These are phyloP conservation scores for Eupithecia pulchellata DNA, from an alignment of 2,888 invertebrate species.

Conservation along the genomic window DNA sequence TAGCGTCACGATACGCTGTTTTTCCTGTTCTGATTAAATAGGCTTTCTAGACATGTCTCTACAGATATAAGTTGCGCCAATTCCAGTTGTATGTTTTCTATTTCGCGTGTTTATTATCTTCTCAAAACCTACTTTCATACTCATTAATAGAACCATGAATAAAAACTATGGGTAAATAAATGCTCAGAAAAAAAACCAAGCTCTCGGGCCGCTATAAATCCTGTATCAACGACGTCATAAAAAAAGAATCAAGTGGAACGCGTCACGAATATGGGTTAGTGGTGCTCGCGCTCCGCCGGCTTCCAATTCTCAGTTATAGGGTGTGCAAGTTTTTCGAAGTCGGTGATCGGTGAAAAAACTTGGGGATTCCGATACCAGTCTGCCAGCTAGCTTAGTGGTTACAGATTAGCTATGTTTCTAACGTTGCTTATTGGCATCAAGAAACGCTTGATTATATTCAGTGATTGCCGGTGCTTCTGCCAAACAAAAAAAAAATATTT, in stretches of 20 bases:
- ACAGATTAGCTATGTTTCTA: not conserved
- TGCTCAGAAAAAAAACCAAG: conserved; percentile 11
- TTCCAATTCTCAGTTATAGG: conserved; percentile 45
- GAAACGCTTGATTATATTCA: too few species aligned
- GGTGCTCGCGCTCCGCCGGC: conserved; percentile 44
- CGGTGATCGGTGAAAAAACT: conserved; percentile 54
- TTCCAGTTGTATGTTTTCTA: not conserved
- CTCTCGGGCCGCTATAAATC: conserved; percentile 30
- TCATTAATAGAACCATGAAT: not conserved
- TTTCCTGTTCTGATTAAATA: not conserved
- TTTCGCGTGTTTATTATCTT: not conserved
- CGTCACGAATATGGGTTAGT: conserved; percentile 42
- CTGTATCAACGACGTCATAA: conserved; percentile 42
- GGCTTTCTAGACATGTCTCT: not conserved
- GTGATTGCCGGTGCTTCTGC: not conserved
- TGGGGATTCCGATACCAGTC: conserved; percentile 51
- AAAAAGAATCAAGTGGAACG: conserved; percentile 45
- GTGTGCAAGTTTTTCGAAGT: conserved; percentile 46
- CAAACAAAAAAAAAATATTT: conserved; percentile 38
- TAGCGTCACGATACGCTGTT: not conserved
- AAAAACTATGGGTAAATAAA: conserved; percentile 12
- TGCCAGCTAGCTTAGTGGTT: conserved; percentile 19
- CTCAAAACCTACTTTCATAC: not conserved
- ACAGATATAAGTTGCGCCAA: not conserved
- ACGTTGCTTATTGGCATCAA: not conserved